Conservation (phyloP, 2,113 vertebrate species). For the Thryonomys swinderianus region DNA sequence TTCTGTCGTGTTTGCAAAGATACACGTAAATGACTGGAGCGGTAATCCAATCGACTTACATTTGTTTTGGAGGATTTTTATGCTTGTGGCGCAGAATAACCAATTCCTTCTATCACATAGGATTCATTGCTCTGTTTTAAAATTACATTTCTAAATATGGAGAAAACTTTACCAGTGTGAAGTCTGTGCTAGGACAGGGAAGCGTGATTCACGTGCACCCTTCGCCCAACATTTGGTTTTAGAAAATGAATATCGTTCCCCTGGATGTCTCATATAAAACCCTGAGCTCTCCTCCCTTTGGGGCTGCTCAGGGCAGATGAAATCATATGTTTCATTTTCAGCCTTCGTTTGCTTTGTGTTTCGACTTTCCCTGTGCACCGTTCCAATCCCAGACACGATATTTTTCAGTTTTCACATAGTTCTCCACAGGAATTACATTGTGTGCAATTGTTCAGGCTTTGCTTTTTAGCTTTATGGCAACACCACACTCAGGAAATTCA, state of each 20-base stretch:
- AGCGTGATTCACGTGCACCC: not conserved
- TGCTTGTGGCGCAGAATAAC: not conserved
- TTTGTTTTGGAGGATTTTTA: not conserved
- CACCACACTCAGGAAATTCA: not conserved
- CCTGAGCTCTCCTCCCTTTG: not conserved
- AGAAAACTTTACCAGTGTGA: not conserved
- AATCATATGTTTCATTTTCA: conserved; percentile 14
- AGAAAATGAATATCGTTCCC: conserved; percentile 3
- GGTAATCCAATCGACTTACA: not conserved
- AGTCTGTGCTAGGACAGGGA: not conserved
- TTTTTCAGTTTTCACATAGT: not conserved
- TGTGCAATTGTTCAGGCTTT: not conserved
- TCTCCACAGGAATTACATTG: not conserved
- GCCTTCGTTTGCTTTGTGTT: not conserved
- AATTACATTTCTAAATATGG: not conserved
- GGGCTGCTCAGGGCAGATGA: not conserved
- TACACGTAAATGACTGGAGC: not conserved
- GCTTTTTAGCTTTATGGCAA: conserved; percentile 11
- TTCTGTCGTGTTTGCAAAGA: not conserved
- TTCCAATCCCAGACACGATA: not conserved
- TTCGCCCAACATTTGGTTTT: not conserved
- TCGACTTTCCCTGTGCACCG: not conserved
- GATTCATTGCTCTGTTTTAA: not conserved
- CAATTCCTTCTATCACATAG: not conserved
- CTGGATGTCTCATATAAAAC: not conserved